Percentiles rank a stretch among this genome's conserved stretches.
These are phyloP conservation scores for silkworm (Bombyx mori) DNA, from an alignment of 1,140 invertebrate species.

Conservation along the genomic window ASM3026992v2 NC_085111.1:4442501-4443000, in stretches of 20 bases:
- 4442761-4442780: background rate
- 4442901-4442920: too few relatives aligned
- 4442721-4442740: background rate
- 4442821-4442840: too few relatives aligned
- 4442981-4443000: slow-evolving; percentile 23
- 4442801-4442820: too few relatives aligned
- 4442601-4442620: slow-evolving; percentile 43
- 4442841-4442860: too few relatives aligned
- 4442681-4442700: background rate
- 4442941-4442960: too few relatives aligned
- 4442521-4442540: slow-evolving; percentile 72
- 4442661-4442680: slow-evolving; percentile 6
- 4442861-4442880: too few relatives aligned
- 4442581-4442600: slow-evolving; percentile 70
- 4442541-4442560: slow-evolving; percentile 63
- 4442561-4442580: slow-evolving; percentile 67
- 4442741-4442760: background rate
- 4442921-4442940: too few relatives aligned
- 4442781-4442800: background rate
- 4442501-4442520: slow-evolving; percentile 68
- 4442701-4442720: background rate
- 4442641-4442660: slow-evolving; percentile 14
- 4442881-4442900: too few relatives aligned
- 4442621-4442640: slow-evolving; percentile 11
- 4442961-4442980: background rate